Evolutionary conservation across 2,797 vertebrate genomes (phyloP).

Genomic region (Balearica regulorum): DNA sequence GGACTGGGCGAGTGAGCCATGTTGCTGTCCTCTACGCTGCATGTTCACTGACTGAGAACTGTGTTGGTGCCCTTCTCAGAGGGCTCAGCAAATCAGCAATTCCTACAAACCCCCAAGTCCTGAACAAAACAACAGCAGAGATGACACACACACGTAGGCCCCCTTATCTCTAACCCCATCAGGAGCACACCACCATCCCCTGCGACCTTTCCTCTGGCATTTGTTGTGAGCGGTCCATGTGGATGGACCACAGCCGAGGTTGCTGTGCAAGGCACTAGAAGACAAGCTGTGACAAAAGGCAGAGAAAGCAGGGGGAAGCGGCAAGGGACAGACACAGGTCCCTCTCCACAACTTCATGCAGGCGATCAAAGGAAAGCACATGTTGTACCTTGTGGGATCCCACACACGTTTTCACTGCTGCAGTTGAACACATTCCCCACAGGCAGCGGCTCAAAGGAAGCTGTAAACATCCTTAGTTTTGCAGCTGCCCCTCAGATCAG

Average conservation of each 20-base stretch:
- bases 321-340: background rate
- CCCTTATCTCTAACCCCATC: background rate
- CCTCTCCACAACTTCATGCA: background rate
- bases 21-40: background rate
- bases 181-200: background rate
- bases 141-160: background rate
- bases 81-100: background rate
- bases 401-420: background rate
- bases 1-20: accelerated
- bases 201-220: background rate
- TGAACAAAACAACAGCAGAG: background rate
- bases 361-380: background rate
- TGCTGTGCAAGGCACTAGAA: background rate
- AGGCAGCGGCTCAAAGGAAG: background rate
- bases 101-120: background rate
- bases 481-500: background rate
- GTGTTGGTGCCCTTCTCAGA: background rate
- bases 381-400: background rate
- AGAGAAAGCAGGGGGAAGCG: background rate
- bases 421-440: background rate
- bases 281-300: background rate
- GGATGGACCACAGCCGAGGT: background rate
- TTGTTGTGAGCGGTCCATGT: accelerated
- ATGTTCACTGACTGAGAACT: accelerated
- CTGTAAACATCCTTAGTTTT: background rate